These are phyloP conservation scores for Holacanthella duospinosa DNA, from an alignment of 2,888 invertebrate species.

Conservation along the genomic window DNA sequence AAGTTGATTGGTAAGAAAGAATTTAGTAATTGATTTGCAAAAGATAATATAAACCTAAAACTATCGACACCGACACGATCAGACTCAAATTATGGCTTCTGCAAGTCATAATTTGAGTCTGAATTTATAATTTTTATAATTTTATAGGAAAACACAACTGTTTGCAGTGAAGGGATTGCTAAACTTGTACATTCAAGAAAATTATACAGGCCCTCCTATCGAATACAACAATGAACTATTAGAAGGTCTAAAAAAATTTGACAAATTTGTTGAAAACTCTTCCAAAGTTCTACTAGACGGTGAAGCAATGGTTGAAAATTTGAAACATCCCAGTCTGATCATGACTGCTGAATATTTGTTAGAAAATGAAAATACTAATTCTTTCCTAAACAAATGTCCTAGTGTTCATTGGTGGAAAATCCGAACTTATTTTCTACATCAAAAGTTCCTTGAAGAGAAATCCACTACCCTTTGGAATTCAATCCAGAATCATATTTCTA, in stretches of 20 bases:
- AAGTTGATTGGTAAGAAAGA: too few relatives aligned
- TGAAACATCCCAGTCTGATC: constrained; percentile 9
- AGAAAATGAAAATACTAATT: not conserved
- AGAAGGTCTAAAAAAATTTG: not conserved
- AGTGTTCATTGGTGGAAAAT: constrained; percentile 57
- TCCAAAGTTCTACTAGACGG: constrained; percentile 16
- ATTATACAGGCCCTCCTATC: constrained; percentile 11
- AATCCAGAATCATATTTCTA: constrained; percentile 4
- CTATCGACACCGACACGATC: too few relatives aligned
- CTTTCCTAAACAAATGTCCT: not conserved
- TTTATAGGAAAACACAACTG: not conserved
- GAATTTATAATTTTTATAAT: too few relatives aligned
- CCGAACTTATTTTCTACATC: constrained; percentile 61
- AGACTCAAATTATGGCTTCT: too few relatives aligned
- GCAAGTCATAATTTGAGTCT: too few relatives aligned
- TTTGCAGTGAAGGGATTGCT: constrained; percentile 4
- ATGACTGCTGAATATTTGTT: constrained; percentile 15
- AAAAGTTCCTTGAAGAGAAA: constrained; percentile 62
- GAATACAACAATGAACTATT: not conserved
- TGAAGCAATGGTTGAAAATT: constrained; percentile 13
- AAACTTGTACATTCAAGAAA: constrained; percentile 12
- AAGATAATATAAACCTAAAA: too few relatives aligned
- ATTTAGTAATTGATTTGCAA: too few relatives aligned
- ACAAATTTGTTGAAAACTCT: not conserved
- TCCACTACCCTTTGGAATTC: constrained; percentile 45